Conservation (phyloP, 2,113 vertebrate genomes). For the Esox niger region DNA sequence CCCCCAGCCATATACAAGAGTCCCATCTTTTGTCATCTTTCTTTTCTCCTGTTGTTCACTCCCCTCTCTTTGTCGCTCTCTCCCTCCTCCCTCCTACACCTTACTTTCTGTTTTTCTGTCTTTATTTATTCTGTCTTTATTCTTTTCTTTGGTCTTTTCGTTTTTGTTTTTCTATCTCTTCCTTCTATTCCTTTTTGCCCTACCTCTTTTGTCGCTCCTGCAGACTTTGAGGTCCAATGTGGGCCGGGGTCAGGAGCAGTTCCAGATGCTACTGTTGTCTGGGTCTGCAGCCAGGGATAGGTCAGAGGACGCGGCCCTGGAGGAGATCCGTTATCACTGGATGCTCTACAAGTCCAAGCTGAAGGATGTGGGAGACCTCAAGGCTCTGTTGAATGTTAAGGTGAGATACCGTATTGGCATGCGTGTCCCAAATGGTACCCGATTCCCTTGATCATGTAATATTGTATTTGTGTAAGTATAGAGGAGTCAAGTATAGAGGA, state of each 20-base stretch:
- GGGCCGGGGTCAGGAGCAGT: slow-evolving; percentile 73
- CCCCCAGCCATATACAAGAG: too few relatives aligned
- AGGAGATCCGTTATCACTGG: slow-evolving; percentile 88
- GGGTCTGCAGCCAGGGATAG: slow-evolving; percentile 67
- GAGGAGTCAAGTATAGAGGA: too few relatives aligned
- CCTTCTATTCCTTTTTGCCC: too few relatives aligned
- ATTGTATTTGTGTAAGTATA: too few relatives aligned
- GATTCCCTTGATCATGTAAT: too few relatives aligned
- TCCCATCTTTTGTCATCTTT: background rate
- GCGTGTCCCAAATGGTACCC: too few relatives aligned
- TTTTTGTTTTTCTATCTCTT: background rate
- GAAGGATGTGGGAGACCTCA: slow-evolving; percentile 62
- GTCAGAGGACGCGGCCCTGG: slow-evolving; percentile 65
- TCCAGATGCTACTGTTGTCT: slow-evolving; percentile 52
- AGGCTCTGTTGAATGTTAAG: slow-evolving; percentile 23
- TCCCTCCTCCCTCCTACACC: background rate
- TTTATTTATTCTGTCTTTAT: background rate
- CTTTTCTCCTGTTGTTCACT: background rate
- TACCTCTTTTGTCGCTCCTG: background rate
- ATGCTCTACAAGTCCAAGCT: slow-evolving; percentile 93
- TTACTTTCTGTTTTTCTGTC: background rate
- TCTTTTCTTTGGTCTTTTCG: too few relatives aligned
- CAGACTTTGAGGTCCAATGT: slow-evolving; percentile 77
- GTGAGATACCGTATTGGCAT: slow-evolving; percentile 45
- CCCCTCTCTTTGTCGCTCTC: background rate